Conservation (phyloP, 2,888 invertebrate genomes). For the Drosophila meridionalis region DNA sequence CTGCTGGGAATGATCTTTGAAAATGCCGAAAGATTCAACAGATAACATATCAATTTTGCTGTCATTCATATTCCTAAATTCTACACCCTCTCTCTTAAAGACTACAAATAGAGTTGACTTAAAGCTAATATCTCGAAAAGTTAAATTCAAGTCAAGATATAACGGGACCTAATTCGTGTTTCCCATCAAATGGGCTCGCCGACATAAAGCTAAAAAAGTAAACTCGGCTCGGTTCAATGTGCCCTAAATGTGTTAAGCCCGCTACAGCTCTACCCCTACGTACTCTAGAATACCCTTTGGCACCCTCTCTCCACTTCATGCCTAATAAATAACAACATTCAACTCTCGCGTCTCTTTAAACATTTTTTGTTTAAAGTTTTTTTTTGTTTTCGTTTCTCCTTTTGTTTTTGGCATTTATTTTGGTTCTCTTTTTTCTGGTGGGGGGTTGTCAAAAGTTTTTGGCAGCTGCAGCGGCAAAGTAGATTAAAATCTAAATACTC, state of each 20-base stretch:
- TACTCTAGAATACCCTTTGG: not conserved
- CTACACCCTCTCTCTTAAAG: not conserved
- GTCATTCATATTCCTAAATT: not conserved
- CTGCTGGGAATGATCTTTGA: no score
- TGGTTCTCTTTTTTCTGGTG: constrained; percentile 18
- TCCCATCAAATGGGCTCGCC: not conserved
- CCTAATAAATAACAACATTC: constrained; percentile 35
- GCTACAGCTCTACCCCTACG: not conserved
- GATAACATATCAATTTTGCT: not conserved
- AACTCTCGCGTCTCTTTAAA: constrained; percentile 20
- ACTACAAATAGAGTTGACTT: not conserved
- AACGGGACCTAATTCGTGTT: not conserved
- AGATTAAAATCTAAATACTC: constrained; percentile 79
- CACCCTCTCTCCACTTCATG: not conserved
- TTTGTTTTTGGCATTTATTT: constrained; percentile 19
- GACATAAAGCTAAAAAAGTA: not conserved
- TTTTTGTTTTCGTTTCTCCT: constrained; percentile 6
- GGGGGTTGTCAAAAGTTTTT: constrained; percentile 69
- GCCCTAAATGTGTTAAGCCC: constrained; percentile 22
- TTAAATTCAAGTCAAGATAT: not conserved
- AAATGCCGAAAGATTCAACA: not conserved
- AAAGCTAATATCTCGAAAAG: not conserved
- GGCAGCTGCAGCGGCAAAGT: constrained; percentile 77
- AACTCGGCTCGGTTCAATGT: constrained; percentile 14
- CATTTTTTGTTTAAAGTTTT: constrained; percentile 31